Conservation (phyloP, 2,113 vertebrate genomes). For the Pedionomus torquatus region DNA sequence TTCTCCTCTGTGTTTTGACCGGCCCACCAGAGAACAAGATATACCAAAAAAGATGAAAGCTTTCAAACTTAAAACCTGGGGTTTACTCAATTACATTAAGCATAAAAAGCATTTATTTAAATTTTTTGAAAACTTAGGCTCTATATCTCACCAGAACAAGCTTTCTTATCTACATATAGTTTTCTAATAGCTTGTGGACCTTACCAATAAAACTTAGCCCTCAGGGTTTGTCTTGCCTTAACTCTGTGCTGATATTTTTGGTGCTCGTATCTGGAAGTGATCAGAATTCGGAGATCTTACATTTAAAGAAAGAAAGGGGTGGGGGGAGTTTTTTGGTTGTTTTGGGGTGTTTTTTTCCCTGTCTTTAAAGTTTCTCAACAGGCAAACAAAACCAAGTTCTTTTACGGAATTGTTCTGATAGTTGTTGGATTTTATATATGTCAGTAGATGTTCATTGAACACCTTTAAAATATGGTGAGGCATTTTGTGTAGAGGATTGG, state of each 20-base stretch:
- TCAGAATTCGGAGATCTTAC: neutral
- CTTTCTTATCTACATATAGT: neutral
- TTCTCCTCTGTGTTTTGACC: neutral
- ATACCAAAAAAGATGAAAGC: neutral
- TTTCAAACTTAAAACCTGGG: neutral
- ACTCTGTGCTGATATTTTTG: neutral
- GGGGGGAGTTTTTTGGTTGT: too few relatives aligned
- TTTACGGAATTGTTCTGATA: neutral
- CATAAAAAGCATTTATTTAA: neutral
- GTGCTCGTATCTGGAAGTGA: neutral
- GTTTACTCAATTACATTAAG: neutral
- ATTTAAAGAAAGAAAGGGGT: neutral
- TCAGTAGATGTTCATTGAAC: constrained; percentile 9
- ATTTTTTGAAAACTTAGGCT: neutral
- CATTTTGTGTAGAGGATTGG: neutral
- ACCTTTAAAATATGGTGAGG: neutral
- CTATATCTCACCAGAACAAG: neutral
- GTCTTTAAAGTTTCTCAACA: neutral
- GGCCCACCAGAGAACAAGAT: neutral
- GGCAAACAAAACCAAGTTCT: neutral
- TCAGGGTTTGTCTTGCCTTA: neutral
- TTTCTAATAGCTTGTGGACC: neutral
- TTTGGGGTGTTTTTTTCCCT: neutral
- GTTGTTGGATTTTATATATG: neutral
- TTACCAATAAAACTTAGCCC: neutral